Percentiles rank a stretch among this genome's conserved stretches.
Evolutionary conservation across 2,888 invertebrate species (phyloP).

Genomic region (Caenorhabditis becei): DNA sequence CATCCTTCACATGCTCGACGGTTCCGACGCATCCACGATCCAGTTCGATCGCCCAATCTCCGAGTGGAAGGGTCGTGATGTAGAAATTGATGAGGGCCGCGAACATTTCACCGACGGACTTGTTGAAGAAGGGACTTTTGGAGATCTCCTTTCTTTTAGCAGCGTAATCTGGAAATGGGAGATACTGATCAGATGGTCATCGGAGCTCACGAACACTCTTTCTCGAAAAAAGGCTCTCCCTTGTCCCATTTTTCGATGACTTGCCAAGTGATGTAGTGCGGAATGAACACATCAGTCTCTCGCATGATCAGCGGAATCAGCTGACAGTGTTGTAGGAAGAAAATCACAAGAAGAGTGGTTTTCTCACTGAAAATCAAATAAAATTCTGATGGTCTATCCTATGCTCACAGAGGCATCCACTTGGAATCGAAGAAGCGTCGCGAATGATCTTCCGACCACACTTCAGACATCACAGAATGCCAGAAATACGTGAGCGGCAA

Average conservation of each 20-base stretch:
- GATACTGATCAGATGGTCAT: neutral
- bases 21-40: too few relatives aligned
- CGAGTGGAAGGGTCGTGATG: too few relatives aligned
- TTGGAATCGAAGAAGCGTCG: neutral
- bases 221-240: neutral
- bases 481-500: neutral
- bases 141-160: neutral
- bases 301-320: conserved; percentile 11
- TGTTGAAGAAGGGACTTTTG: too few relatives aligned
- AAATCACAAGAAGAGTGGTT: neutral
- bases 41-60: too few relatives aligned
- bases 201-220: neutral
- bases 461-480: neutral
- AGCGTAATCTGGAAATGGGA: neutral
- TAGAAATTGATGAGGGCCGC: too few relatives aligned
- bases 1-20: too few relatives aligned
- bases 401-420: too few relatives aligned
- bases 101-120: too few relatives aligned
- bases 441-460: neutral
- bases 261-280: neutral
- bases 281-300: neutral
- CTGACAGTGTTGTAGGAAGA: conserved; percentile 1
- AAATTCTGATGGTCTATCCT: too few relatives aligned
- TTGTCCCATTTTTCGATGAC: neutral
- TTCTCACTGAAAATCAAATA: neutral